Conservation (phyloP, 2,797 vertebrate species). For the Centropyge bicolor region DNA sequence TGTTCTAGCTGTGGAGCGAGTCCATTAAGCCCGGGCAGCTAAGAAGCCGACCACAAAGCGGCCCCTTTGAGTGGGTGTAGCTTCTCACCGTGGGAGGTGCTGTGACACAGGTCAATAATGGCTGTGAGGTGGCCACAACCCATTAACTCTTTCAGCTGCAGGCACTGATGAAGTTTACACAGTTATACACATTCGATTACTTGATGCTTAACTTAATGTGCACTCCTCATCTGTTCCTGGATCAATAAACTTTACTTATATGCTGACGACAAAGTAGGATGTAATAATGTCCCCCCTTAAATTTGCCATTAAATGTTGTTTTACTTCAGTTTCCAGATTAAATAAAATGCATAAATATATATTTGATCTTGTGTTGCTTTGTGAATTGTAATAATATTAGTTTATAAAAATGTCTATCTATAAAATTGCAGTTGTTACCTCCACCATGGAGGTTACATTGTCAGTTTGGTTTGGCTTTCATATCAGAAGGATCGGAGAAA, state of each 20-base stretch:
- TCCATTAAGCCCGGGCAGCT: slow-evolving; percentile 39
- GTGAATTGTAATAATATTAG: no score
- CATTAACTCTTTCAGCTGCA: slow-evolving; percentile 57
- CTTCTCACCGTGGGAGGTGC: slow-evolving; percentile 12
- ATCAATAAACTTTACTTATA: slow-evolving; percentile 37
- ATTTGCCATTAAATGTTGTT: neutral
- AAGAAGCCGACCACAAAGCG: slow-evolving; percentile 6
- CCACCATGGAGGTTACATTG: no score
- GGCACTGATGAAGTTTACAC: slow-evolving; percentile 15
- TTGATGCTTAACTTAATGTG: slow-evolving; percentile 33
- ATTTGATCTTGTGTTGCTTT: no score
- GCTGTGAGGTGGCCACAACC: slow-evolving; percentile 4
- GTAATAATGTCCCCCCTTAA: slow-evolving; percentile 1
- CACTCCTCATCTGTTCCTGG: neutral
- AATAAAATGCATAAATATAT: neutral
- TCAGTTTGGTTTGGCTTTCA: no score
- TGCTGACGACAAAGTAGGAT: neutral
- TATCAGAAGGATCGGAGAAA: no score
- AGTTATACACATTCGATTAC: slow-evolving; percentile 24
- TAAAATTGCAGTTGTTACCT: no score
- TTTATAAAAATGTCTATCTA: no score
- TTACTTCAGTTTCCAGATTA: neutral
- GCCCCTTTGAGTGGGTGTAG: slow-evolving; percentile 28
- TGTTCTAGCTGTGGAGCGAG: neutral
- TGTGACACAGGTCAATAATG: slow-evolving; percentile 51